Evolutionary conservation across 2,113 vertebrate genomes (phyloP).

Genomic region (Alces alces): DNA sequence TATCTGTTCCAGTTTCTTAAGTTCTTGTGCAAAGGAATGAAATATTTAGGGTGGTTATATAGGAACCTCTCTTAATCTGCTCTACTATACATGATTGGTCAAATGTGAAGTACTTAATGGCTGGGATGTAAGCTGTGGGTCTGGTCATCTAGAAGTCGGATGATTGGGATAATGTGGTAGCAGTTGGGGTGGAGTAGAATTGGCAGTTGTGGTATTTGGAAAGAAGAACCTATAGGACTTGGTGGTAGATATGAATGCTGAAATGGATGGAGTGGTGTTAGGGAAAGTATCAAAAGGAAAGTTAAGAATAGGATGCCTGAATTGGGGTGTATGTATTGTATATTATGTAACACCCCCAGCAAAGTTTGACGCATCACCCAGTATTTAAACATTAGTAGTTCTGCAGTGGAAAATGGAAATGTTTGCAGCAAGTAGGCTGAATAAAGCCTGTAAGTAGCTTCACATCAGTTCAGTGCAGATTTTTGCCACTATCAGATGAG

Average conservation of each 20-base stretch:
- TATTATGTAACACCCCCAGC: background rate
- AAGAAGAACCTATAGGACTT: background rate
- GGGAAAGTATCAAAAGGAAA: background rate
- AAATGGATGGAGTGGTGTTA: background rate
- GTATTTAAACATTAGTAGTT: constrained; percentile 16
- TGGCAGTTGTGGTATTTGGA: background rate
- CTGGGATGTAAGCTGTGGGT: background rate
- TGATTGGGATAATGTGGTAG: background rate
- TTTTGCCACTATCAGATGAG: constrained; percentile 1
- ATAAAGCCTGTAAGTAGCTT: background rate
- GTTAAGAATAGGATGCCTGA: background rate
- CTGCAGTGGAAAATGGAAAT: background rate
- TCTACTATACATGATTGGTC: background rate
- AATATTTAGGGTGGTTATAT: background rate
- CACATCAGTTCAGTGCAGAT: background rate
- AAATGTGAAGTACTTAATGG: background rate
- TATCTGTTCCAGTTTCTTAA: background rate
- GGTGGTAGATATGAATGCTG: background rate
- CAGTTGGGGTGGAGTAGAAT: background rate
- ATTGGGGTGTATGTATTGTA: background rate
- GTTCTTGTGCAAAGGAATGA: background rate
- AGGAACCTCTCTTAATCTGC: background rate
- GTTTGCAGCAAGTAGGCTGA: background rate
- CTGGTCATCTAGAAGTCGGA: background rate
- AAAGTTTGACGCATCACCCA: background rate